phyloP scores from a whole-genome alignment of 2,888 invertebrate species.

The Tinea trinotella region DNA sequence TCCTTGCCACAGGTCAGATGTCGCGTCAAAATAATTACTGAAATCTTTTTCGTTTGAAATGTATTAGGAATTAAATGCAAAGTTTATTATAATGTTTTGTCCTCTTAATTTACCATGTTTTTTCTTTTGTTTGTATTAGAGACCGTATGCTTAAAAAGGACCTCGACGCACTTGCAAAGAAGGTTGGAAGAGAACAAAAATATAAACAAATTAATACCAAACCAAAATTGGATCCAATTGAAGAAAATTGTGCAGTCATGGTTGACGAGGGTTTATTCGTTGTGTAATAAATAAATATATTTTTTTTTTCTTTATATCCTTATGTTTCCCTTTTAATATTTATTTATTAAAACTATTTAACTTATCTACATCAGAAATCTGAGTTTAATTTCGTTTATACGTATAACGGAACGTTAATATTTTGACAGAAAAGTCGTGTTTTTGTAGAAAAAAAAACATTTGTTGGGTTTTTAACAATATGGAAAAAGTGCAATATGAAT shows the following conservation, averaged over 20 bases:
- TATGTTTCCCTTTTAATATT: too few species aligned
- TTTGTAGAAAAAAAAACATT: not conserved
- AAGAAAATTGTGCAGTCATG: constrained; percentile 46
- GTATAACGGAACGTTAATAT: not conserved
- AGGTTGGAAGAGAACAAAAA: constrained; percentile 36
- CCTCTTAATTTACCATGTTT: too few species aligned
- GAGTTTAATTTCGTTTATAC: too few species aligned
- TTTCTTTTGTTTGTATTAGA: too few species aligned
- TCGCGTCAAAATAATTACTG: not conserved
- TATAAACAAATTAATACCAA: constrained; percentile 28
- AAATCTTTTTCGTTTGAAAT: constrained; percentile 3
- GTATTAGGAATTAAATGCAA: too few species aligned
- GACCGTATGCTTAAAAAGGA: constrained; percentile 39
- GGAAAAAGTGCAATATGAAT: too few species aligned
- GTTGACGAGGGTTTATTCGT: constrained; percentile 46
- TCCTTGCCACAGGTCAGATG: too few species aligned
- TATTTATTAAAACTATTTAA: too few species aligned
- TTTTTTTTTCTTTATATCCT: too few species aligned
- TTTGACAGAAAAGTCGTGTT: not conserved
- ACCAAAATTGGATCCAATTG: constrained; percentile 25
- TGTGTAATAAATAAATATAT: constrained; percentile 32
- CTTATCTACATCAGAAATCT: too few species aligned
- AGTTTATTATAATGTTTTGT: not conserved
- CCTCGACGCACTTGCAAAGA: constrained; percentile 39
- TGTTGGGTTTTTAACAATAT: not conserved